These are phyloP conservation scores for Netelia fuscicornis DNA, from an alignment of 2,888 invertebrate species.

Conservation along the genomic window DNA sequence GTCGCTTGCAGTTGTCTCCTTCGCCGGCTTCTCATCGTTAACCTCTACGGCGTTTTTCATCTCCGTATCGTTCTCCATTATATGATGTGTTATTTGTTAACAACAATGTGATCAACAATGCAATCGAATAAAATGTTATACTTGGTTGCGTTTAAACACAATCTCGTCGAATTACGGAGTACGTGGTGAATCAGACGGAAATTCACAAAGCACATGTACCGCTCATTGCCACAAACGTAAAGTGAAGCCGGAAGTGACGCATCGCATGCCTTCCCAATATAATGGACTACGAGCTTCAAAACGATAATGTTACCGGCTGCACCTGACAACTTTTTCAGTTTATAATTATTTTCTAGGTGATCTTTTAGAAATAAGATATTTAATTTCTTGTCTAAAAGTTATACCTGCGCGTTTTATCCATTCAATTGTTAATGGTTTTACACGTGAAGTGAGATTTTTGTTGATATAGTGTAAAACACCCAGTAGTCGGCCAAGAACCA, in stretches of 20 bases:
- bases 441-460: background rate
- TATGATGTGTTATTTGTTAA: conserved; percentile 24
- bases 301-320: background rate
- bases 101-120: background rate
- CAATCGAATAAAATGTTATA: no score
- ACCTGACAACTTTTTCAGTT: no score
- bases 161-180: no score
- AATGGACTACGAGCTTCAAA: conserved; percentile 47
- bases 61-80: conserved; percentile 76
- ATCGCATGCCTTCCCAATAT: conserved; percentile 25
- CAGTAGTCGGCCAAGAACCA: no score
- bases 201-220: background rate
- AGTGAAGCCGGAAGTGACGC: conserved; percentile 62
- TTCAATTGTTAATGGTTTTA: background rate
- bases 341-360: no score
- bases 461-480: background rate
- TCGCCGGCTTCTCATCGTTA: conserved; percentile 59
- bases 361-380: background rate
- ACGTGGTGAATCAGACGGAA: no score
- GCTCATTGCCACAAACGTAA: conserved; percentile 8
- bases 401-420: background rate
- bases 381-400: background rate
- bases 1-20: conserved; percentile 24
- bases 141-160: no score
- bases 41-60: conserved; percentile 61